Evolutionary conservation across 2,113 vertebrate species (phyloP).

Genomic region (Oncorhynchus keta): DNA sequence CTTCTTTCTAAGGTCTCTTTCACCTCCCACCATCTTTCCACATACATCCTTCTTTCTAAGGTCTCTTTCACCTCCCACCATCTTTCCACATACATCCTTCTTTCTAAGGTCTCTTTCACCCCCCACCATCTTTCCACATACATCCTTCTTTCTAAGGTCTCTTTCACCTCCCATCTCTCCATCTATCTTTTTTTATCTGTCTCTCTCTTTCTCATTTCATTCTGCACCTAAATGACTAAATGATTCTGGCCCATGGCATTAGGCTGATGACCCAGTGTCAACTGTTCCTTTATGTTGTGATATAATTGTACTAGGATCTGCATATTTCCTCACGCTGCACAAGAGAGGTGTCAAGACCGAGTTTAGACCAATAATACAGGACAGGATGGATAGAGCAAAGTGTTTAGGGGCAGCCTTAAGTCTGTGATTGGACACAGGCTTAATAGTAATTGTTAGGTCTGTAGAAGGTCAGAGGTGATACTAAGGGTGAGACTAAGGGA

Average conservation of each 20-base stretch:
- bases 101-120: constrained; percentile 20
- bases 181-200: not conserved
- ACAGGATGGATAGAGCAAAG: constrained; percentile 8
- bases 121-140: constrained; percentile 30
- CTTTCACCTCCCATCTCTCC: not conserved
- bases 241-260: constrained; percentile 30
- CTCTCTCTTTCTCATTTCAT: constrained; percentile 42
- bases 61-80: constrained; percentile 18
- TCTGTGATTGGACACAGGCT: constrained; percentile 19
- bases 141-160: constrained; percentile 20
- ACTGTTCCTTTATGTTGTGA: constrained; percentile 43
- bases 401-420: constrained; percentile 11
- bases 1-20: constrained; percentile 25
- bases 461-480: constrained; percentile 13
- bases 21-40: constrained; percentile 34
- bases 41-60: constrained; percentile 17
- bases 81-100: constrained; percentile 25
- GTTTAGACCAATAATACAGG: not conserved
- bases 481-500: not conserved
- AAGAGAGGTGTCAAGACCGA: constrained; percentile 28
- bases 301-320: constrained; percentile 50
- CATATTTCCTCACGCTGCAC: constrained; percentile 34
- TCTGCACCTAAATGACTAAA: constrained; percentile 19
- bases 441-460: constrained; percentile 13
- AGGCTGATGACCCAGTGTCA: constrained; percentile 45